Evolutionary conservation across 1,140 invertebrate species (phyloP).

Genomic region (Drosophila pseudoobscura): DNA sequence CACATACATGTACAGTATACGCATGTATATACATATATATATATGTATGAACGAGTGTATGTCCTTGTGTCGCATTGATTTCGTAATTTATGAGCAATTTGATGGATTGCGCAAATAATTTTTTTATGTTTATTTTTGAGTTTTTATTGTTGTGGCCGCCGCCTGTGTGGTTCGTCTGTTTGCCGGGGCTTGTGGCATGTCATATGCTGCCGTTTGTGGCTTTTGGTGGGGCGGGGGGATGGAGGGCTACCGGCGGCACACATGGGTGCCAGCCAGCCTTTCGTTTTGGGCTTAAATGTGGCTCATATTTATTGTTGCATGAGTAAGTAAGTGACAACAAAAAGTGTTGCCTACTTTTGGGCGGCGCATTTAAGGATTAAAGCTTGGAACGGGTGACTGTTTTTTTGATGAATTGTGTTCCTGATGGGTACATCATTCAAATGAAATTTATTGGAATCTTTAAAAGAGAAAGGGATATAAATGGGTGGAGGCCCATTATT

Average conservation of each 20-base stretch:
- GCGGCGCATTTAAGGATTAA: background rate
- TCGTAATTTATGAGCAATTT: slow-evolving; percentile 66
- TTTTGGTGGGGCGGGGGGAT: slow-evolving; percentile 2
- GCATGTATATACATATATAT: slow-evolving; percentile 3
- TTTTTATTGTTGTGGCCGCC: slow-evolving; percentile 48
- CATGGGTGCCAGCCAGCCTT: slow-evolving; percentile 5
- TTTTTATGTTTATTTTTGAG: slow-evolving; percentile 52
- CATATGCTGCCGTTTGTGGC: slow-evolving; percentile 9
- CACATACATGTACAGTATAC: background rate
- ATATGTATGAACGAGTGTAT: background rate
- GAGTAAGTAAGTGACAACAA: background rate
- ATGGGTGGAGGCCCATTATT: too few relatives aligned
- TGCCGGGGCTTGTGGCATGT: slow-evolving; percentile 12
- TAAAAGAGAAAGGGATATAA: too few relatives aligned
- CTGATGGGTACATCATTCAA: too few relatives aligned
- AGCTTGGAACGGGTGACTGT: background rate
- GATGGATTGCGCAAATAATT: slow-evolving; percentile 71
- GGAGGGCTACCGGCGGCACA: too few relatives aligned
- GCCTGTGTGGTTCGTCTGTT: slow-evolving; percentile 34
- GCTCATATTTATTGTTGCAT: background rate
- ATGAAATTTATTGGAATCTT: too few relatives aligned
- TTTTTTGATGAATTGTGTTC: too few relatives aligned
- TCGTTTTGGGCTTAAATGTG: slow-evolving; percentile 17
- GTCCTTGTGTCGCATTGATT: slow-evolving; percentile 57
- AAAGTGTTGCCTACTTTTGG: slow-evolving; percentile 30